Percentiles rank a stretch among this genome's conserved stretches.
Evolutionary conservation across 2,888 invertebrate genomes (phyloP).

Genomic region (Cantharis lateralis): DNA sequence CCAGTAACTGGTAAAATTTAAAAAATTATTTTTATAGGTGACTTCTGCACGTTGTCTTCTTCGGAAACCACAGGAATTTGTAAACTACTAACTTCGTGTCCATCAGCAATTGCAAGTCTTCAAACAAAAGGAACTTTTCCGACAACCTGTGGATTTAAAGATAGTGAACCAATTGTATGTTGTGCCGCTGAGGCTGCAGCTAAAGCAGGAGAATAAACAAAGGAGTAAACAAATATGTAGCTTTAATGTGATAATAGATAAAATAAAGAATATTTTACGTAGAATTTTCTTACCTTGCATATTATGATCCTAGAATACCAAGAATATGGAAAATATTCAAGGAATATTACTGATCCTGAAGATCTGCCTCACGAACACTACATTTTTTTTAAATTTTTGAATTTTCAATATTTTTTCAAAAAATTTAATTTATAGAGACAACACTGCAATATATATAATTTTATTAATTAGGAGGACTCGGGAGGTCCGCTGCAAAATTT

Average conservation of each 20-base stretch:
- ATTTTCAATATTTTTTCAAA: too few relatives aligned
- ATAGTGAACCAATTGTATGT: slow-evolving; percentile 43
- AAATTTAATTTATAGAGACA: too few relatives aligned
- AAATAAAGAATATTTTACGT: neutral
- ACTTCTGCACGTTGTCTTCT: slow-evolving; percentile 15
- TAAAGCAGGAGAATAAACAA: neutral
- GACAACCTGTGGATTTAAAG: slow-evolving; percentile 43
- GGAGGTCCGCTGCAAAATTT: too few relatives aligned
- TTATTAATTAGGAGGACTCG: too few relatives aligned
- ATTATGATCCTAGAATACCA: slow-evolving; percentile 16
- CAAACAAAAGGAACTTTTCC: slow-evolving; percentile 34
- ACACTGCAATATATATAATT: too few relatives aligned
- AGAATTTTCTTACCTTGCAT: neutral
- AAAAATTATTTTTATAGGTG: slow-evolving; percentile 15
- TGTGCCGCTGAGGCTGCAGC: slow-evolving; percentile 37
- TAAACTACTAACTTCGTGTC: slow-evolving; percentile 38
- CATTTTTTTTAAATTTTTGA: too few relatives aligned
- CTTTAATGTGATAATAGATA: neutral
- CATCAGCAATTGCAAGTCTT: slow-evolving; percentile 36
- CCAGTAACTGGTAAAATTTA: too few relatives aligned
- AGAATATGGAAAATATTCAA: neutral
- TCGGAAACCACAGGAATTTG: slow-evolving; percentile 36
- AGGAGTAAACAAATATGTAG: slow-evolving; percentile 9
- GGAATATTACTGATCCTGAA: neutral
- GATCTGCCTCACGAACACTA: neutral